Evolutionary conservation across 2,797 vertebrate species (phyloP).

Genomic region (Mormyrus hasselquistii): DNA sequence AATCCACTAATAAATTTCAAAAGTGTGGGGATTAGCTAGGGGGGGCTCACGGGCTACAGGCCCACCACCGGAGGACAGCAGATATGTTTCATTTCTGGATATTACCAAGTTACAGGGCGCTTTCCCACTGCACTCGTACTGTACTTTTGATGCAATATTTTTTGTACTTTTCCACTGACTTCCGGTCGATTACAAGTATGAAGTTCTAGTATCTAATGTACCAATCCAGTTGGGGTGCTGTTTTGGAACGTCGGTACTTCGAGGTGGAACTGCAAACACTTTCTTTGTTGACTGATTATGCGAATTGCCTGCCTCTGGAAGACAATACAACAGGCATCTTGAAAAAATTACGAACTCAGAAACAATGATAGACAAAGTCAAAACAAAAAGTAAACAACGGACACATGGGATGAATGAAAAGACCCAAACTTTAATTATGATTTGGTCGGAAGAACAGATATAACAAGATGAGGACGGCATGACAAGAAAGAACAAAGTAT

Average conservation of each 20-base stretch:
- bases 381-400: background rate
- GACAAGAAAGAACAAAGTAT: background rate
- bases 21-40: conserved; percentile 38
- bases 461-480: background rate
- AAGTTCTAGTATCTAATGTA: background rate
- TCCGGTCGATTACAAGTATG: background rate
- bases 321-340: background rate
- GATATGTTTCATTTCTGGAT: conserved; percentile 54
- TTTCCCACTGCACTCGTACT: background rate
- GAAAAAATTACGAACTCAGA: background rate
- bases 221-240: background rate
- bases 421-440: background rate
- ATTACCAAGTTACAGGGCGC: conserved; percentile 32
- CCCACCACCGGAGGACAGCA: conserved; percentile 51
- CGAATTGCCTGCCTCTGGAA: background rate
- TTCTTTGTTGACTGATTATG: background rate
- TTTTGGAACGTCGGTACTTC: background rate
- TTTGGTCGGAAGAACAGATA: background rate
- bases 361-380: background rate
- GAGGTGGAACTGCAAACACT: background rate
- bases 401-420: background rate
- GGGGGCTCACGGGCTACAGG: conserved; percentile 29
- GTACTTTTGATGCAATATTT: background rate
- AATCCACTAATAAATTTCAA: conserved; percentile 73
- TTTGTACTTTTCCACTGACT: background rate